These are phyloP conservation scores for Trididemnum clinides DNA, from an alignment of 23 tunicate species.

Conservation along the genomic window DNA sequence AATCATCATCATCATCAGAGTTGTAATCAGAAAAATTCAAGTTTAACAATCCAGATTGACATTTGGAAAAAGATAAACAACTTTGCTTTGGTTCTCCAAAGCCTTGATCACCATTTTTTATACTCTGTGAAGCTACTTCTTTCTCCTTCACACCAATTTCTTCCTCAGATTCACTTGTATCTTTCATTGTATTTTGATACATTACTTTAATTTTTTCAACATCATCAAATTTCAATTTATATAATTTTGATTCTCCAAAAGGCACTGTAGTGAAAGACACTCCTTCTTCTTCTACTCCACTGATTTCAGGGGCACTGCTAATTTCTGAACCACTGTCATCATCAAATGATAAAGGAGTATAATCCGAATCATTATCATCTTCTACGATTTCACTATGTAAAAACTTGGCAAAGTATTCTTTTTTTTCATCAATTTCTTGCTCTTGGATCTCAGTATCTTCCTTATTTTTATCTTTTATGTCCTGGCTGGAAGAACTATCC, in stretches of 20 bases:
- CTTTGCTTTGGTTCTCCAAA: background rate
- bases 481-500: too few species aligned
- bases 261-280: background rate
- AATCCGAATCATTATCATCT: too few species aligned
- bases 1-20: constrained; percentile 81
- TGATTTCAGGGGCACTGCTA: background rate
- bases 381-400: too few species aligned
- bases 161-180: constrained; percentile 8
- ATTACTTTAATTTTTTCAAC: constrained; percentile 55
- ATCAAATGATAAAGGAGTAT: too few species aligned
- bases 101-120: background rate
- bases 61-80: background rate
- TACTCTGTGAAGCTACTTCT: constrained; percentile 2
- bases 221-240: constrained; percentile 42
- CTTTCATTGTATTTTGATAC: constrained; percentile 20
- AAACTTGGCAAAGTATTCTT: too few species aligned
- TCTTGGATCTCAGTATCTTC: too few species aligned
- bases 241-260: background rate
- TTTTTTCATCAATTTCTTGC: too few species aligned
- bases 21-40: constrained; percentile 51
- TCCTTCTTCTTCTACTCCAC: background rate
- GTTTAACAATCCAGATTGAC: background rate
- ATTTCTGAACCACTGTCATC: background rate
- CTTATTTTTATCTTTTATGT: too few species aligned
- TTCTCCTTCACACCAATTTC: constrained; percentile 44